These are phyloP conservation scores for Enteromius treurensis DNA, from an alignment of 2,797 vertebrate genomes.

Conservation along the genomic window DNA sequence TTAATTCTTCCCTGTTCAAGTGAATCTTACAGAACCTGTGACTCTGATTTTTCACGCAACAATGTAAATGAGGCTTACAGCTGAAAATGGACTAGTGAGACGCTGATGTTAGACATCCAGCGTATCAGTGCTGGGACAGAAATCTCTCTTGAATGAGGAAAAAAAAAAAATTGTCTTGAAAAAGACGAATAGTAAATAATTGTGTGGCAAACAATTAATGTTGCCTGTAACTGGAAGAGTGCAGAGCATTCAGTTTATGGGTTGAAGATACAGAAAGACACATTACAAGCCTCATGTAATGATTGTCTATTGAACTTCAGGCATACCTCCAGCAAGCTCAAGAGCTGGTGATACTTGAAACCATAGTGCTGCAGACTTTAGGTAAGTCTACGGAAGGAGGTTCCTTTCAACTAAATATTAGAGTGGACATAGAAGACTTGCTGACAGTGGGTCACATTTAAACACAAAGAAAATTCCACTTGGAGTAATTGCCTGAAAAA, in stretches of 20 bases:
- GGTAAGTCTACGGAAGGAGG: conserved; percentile 82
- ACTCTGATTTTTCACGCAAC: not conserved
- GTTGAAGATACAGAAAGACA: conserved; percentile 69
- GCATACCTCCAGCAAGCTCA: conserved; percentile 99
- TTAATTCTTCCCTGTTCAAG: not conserved
- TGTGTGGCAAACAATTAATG: not conserved
- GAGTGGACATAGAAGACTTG: conserved; percentile 17
- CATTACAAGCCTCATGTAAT: conserved; percentile 85
- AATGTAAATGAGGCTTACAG: conserved; percentile 13
- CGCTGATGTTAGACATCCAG: conserved; percentile 37
- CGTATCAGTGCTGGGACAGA: conserved; percentile 12
- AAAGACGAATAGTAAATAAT: not conserved
- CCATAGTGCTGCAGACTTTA: conserved; percentile 99
- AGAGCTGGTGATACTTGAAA: conserved; percentile 99
- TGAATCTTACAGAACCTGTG: not conserved
- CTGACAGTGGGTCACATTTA: conserved; percentile 70
- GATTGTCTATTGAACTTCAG: conserved; percentile 88
- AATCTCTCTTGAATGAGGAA: not conserved
- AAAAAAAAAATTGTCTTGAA: conserved; percentile 14
- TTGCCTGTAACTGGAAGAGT: conserved; percentile 9
- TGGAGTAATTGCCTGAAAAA: not conserved
- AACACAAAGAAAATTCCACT: conserved; percentile 60
- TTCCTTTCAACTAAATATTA: conserved; percentile 37
- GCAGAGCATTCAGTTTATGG: conserved; percentile 45
- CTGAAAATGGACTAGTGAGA: conserved; percentile 29